Base-by-base conservation (phyloP, 2,888 invertebrate genomes). In the Galerucella pusilla region DNA sequence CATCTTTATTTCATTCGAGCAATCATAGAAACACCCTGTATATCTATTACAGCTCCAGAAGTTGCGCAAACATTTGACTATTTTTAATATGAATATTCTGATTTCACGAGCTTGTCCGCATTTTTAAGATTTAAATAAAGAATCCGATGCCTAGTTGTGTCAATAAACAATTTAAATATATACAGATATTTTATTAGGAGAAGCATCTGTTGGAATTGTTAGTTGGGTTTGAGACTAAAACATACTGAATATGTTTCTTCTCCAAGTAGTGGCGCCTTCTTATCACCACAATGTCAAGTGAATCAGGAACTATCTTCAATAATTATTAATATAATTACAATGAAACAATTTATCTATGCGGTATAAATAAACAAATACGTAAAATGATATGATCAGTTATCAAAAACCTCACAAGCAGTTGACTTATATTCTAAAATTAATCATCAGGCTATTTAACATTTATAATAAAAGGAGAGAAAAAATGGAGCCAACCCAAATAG, bases 281-380 rank as follows among this genome's bases (percentile, higher is more conserved):
- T 67, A 67, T 67, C 67, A 14, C 12, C 28, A n/a, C n/a, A 35
- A 28, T 54, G 67, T 67, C 54, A 57, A 67, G 54, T 67, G 67
- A 54, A 67, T 67, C 57, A 57, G 57, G 54, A 67, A 67, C 28
- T 67, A 49, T 49, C 3, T 49, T 28, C 12, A 60, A 25, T 60
- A 60, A 25, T 67, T 49, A 65, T 63, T 42, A 63, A 42, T 63
- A 35, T 63, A 35, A 45, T 9, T 63, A 7, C 42, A 63, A 35
- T 42, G 2, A n/a, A 54, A 54, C 7, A 14, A 49, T 54, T 54
- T n/a, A 54, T 54, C 16, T n/a, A 54, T 54, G 54, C 54, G 54
- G 54, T 49, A 11, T 49, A 49, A 49, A 54, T 54, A 54, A 54
- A 54, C 16, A 54, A 54, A 54, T n/a, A 54, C 54, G 7, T n/a